Evolutionary conservation across 2,888 invertebrate genomes (phyloP).

Genomic region (Quadroppia sp.): DNA sequence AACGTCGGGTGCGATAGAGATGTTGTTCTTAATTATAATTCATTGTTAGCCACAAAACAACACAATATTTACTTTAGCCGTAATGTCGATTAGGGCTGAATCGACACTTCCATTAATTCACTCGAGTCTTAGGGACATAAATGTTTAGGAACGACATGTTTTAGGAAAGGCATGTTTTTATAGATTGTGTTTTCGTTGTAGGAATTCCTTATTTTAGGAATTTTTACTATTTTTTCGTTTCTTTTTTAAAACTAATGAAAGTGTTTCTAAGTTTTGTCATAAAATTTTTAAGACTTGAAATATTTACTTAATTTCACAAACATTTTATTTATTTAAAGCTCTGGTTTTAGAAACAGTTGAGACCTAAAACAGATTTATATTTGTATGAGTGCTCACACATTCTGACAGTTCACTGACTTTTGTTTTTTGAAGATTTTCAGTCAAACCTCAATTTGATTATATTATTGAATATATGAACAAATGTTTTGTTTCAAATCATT

Average conservation of each 20-base stretch:
- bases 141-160: no score
- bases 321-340: neutral
- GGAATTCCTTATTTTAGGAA: no score
- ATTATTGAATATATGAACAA: neutral
- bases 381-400: neutral
- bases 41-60: no score
- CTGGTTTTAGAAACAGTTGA: neutral
- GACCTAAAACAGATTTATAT: neutral
- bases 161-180: no score
- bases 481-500: neutral
- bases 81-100: no score
- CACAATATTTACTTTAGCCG: no score
- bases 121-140: no score
- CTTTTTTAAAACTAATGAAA: neutral
- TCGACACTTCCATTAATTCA: no score
- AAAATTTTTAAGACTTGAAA: neutral
- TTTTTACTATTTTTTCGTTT: neutral
- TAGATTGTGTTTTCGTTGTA: no score
- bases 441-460: neutral
- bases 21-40: no score
- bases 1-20: no score
- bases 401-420: neutral
- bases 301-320: neutral
- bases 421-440: neutral
- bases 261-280: neutral